Base-by-base conservation (phyloP, 2,797 vertebrate genomes). In the Petrocephalus sullivani region DNA sequence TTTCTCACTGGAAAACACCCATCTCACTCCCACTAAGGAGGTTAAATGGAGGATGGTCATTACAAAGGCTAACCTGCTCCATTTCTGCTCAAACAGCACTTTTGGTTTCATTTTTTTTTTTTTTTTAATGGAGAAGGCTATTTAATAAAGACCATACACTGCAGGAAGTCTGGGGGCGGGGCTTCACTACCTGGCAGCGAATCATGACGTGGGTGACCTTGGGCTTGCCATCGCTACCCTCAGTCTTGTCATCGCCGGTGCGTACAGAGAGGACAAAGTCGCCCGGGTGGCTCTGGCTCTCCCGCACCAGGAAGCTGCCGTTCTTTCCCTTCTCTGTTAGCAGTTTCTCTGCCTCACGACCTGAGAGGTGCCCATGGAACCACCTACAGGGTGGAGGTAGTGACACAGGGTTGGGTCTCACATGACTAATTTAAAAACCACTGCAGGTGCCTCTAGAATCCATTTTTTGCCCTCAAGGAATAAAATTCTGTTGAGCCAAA, bases 161-260 rank as follows among this genome's bases (percentile, higher is more conserved):
- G 12, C 10, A 21, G 6, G 16, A 85, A 9, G 2, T 10, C 28
- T 23, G 23, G 33, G 16, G 21, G 51, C 23, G 51, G 23, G 12
- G 21, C 82, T 23, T 23, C 7, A 6, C 90, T 93, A 99, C 98
- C 98, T 99, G 98, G 92, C 98, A 99, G 91, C 98, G 97, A 93
- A 99, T 99, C 98, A 99, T 99, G 94, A 99, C 98, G 0, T 99
- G 98, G 0, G 98, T 99, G 93, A 99, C 98, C 94, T 99, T 99
- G 84, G 98, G 98, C 92, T 99, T 99, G 95, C 95, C 94, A n/a
- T 99, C 98, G 0, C 96, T 98, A 94, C 95, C 98, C 93, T 99
- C 98, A 1, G 97, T 97, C 95, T 99, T 99, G 94, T 99, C 98
- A 0, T 99, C 98, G 9, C 98, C 98, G 0, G 98, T 99, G 86